These are phyloP conservation scores for Lacerta agilis DNA, from an alignment of 2,797 vertebrate genomes.

Conservation along the genomic window DNA sequence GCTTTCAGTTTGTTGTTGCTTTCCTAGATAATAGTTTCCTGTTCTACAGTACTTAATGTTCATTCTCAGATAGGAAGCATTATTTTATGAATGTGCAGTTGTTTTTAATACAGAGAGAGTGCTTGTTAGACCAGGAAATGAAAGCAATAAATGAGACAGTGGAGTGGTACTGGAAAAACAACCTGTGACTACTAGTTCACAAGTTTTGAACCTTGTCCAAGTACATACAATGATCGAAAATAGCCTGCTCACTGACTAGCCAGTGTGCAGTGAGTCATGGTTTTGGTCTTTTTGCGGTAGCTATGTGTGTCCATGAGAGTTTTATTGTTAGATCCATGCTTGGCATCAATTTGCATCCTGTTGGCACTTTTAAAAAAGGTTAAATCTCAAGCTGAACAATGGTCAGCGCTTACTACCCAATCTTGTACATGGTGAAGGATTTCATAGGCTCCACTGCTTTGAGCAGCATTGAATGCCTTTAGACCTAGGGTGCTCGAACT, in stretches of 20 bases:
- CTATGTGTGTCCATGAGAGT: not conserved
- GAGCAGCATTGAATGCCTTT: not conserved
- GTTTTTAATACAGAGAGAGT: not conserved
- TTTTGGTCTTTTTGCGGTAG: conserved; percentile 14
- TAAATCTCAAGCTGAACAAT: not conserved
- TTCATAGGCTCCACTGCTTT: not conserved
- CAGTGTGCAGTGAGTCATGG: conserved; percentile 1
- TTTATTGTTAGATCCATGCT: conserved; percentile 28
- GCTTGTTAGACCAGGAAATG: conserved; percentile 1
- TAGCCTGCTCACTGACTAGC: conserved; percentile 19
- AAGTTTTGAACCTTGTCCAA: conserved; percentile 29
- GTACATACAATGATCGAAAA: conserved; percentile 25
- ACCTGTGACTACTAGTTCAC: not conserved
- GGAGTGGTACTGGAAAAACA: not conserved
- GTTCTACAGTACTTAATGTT: conserved; percentile 6
- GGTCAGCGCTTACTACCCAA: not conserved
- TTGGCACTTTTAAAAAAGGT: conserved; percentile 10
- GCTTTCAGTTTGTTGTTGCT: not conserved
- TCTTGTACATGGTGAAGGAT: conserved; percentile 10
- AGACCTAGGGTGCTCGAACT: not conserved
- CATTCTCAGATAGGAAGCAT: not conserved
- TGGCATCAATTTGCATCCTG: conserved; percentile 6
- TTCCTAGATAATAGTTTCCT: not conserved
- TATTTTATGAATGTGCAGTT: not conserved
- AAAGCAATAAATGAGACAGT: not conserved